phyloP scores from a whole-genome alignment of 2,113 vertebrate genomes.

The Periophthalmus modestus region DNA sequence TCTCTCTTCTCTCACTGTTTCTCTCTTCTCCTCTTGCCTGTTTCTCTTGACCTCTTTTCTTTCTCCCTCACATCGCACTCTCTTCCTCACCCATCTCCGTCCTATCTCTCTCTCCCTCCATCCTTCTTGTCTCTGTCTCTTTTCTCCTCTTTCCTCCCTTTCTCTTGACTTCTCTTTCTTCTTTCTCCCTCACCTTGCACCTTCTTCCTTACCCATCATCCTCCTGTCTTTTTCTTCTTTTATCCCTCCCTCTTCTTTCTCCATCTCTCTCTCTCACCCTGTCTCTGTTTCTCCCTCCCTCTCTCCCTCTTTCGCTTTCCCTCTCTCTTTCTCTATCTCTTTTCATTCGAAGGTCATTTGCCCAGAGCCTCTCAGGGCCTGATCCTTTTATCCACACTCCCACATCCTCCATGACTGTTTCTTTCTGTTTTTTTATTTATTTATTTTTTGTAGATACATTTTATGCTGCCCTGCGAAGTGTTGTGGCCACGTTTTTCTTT shows the following conservation, averaged over 20 bases:
- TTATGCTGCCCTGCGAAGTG: neutral
- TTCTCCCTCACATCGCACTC: conserved; percentile 15
- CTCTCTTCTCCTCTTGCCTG: conserved; percentile 13
- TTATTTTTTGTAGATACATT: conserved; percentile 20
- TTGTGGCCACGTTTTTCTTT: conserved; percentile 9
- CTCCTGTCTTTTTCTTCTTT: no score
- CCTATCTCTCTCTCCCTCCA: neutral
- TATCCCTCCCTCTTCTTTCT: conserved; percentile 24
- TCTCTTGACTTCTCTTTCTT: conserved; percentile 18
- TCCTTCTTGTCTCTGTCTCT: neutral
- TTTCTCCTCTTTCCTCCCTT: neutral
- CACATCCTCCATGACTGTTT: conserved; percentile 4
- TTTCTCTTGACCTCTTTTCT: conserved; percentile 1
- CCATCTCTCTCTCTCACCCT: conserved; percentile 19
- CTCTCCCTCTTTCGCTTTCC: conserved; percentile 15
- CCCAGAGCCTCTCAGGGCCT: conserved; percentile 3
- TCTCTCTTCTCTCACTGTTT: conserved; percentile 12
- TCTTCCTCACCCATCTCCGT: neutral
- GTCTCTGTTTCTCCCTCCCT: conserved; percentile 7
- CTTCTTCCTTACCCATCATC: conserved; percentile 3
- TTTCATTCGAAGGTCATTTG: conserved; percentile 49
- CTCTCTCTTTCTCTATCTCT: conserved; percentile 2
- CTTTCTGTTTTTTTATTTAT: neutral
- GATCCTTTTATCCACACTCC: conserved; percentile 22
- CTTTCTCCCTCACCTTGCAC: conserved; percentile 8